These are phyloP conservation scores for Drosophila falleni DNA, from an alignment of 2,888 invertebrate species.

Conservation along the genomic window DNA sequence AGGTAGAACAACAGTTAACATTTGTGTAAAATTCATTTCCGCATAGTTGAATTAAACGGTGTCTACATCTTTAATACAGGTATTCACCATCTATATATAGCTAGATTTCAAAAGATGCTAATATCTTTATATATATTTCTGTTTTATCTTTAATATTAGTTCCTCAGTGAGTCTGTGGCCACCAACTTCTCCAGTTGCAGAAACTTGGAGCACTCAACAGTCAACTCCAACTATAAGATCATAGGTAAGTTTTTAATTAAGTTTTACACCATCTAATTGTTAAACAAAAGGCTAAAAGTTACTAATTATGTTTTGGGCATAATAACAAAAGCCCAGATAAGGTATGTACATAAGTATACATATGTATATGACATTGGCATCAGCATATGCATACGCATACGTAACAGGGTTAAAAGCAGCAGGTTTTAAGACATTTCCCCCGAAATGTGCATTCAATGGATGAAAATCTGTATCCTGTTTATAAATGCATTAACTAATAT, in stretches of 20 bases:
- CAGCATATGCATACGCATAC: constrained; percentile 33
- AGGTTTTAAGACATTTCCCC: not conserved
- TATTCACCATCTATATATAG: constrained; percentile 15
- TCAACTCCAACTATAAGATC: not conserved
- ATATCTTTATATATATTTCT: not conserved
- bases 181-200: not conserved
- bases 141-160: constrained; percentile 17
- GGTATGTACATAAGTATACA: constrained; percentile 39
- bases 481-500: not conserved
- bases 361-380: constrained; percentile 48
- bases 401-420: constrained; percentile 27
- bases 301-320: constrained; percentile 35
- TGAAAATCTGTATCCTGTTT: not conserved
- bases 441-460: not conserved
- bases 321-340: constrained; percentile 51
- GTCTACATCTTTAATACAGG: constrained; percentile 17
- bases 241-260: constrained; percentile 25
- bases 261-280: constrained; percentile 10
- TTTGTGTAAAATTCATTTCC: constrained; percentile 13
- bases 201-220: not conserved
- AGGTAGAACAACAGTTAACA: constrained; percentile 35
- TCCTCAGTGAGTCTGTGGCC: constrained; percentile 6
- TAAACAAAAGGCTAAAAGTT: constrained; percentile 13
- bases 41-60: constrained; percentile 7
- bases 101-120: not conserved